These are phyloP conservation scores for Manis crassicaudata DNA, from an alignment of 2,797 vertebrate species.

Conservation along the genomic window DNA sequence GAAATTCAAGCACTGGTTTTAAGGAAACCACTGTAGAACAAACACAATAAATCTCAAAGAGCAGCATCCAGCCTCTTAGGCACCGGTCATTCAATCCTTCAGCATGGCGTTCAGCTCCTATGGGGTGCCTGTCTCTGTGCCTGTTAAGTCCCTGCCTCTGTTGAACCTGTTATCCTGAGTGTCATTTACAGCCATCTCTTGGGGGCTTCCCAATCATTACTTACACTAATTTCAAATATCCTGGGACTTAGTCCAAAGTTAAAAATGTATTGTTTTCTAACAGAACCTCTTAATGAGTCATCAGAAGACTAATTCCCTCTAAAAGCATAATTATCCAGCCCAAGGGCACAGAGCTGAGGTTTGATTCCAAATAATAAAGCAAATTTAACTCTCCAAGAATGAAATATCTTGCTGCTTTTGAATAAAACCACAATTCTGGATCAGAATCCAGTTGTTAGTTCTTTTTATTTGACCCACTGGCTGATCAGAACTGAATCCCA, in stretches of 20 bases:
- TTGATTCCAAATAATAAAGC: conserved; percentile 72
- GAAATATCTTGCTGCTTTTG: conserved; percentile 36
- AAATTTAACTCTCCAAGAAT: conserved; percentile 51
- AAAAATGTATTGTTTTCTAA: conserved; percentile 76
- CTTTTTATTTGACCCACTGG: conserved; percentile 45
- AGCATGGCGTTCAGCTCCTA: not conserved
- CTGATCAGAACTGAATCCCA: conserved; percentile 54
- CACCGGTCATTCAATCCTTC: conserved; percentile 51
- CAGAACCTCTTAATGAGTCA: conserved; percentile 74
- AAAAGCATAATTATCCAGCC: conserved; percentile 76
- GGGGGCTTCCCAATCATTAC: conserved; percentile 70
- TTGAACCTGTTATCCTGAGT: conserved; percentile 14
- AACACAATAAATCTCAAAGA: conserved; percentile 40
- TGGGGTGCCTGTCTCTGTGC: not conserved
- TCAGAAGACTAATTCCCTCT: conserved; percentile 76
- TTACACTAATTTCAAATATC: conserved; percentile 75
- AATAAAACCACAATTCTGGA: conserved; percentile 52
- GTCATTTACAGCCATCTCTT: conserved; percentile 61
- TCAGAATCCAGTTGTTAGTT: conserved; percentile 30
- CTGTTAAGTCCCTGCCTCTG: conserved; percentile 41
- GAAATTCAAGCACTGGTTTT: conserved; percentile 27
- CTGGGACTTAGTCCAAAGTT: conserved; percentile 72
- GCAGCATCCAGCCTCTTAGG: conserved; percentile 10
- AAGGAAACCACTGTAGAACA: conserved; percentile 41
- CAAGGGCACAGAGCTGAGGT: conserved; percentile 59